These are phyloP conservation scores for Chaetodon auriga DNA, from an alignment of 2,113 vertebrate genomes.

Conservation along the genomic window DNA sequence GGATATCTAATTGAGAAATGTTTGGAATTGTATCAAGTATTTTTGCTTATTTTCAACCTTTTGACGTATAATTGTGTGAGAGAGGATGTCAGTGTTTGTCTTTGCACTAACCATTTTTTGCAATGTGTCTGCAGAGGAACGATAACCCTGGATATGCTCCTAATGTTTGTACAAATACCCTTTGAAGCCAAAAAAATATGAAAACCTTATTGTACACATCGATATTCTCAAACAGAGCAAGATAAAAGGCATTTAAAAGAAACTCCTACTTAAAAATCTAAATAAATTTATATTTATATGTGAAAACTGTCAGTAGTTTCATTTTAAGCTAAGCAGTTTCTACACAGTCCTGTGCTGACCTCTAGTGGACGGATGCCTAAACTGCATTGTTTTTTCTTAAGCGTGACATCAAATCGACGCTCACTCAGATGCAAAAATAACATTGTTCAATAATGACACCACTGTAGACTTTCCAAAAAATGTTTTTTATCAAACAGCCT, in stretches of 20 bases:
- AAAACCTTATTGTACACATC: conserved; percentile 27
- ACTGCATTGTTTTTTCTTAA: conserved; percentile 3
- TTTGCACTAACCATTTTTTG: conserved; percentile 67
- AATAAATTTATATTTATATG: conserved; percentile 80
- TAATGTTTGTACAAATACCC: conserved; percentile 55
- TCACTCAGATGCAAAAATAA: not conserved
- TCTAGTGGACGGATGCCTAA: conserved; percentile 41
- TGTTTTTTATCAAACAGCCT: conserved; percentile 20
- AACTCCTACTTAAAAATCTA: conserved; percentile 31
- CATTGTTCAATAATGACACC: not conserved
- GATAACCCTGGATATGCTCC: conserved; percentile 36
- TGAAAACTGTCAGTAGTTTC: conserved; percentile 12
- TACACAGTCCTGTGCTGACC: conserved; percentile 9
- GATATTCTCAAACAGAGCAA: conserved; percentile 36
- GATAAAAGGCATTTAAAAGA: conserved; percentile 36
- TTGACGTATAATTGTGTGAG: conserved; percentile 21
- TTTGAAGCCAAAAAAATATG: conserved; percentile 52
- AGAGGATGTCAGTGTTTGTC: conserved; percentile 45
- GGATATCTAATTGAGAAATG: conserved; percentile 30
- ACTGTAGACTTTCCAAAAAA: not conserved
- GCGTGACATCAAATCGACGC: too few relatives aligned
- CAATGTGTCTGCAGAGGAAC: conserved; percentile 43
- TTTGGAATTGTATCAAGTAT: conserved; percentile 30
- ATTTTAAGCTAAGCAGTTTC: not conserved
- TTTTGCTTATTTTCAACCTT: conserved; percentile 44